A percentile compares a stretch with the other conserved stretches of the same genome.
Conservation (phyloP, 2,113 vertebrate genomes). For the Melanotaenia duboulayi region DNA sequence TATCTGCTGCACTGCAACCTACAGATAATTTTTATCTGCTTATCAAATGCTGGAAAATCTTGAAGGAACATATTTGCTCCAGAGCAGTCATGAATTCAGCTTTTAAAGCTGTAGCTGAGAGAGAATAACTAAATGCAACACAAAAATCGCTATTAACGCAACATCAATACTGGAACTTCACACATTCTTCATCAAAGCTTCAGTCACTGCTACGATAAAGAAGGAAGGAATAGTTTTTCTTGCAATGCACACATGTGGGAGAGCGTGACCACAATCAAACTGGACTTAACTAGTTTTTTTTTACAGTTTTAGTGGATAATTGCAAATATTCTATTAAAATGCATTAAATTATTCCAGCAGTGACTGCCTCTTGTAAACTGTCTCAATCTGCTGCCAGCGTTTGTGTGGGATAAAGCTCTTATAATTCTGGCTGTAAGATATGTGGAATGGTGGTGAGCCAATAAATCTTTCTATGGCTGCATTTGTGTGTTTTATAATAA, state of each 20-base stretch:
- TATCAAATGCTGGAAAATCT: neutral
- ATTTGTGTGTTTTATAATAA: neutral
- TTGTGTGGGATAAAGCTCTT: slow-evolving; percentile 25
- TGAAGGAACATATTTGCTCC: neutral
- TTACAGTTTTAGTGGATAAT: slow-evolving; percentile 13
- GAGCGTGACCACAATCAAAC: slow-evolving; percentile 27
- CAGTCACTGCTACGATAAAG: slow-evolving; percentile 4
- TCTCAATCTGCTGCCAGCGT: slow-evolving; percentile 34
- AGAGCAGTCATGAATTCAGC: neutral
- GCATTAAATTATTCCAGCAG: slow-evolving; percentile 24
- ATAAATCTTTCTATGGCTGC: no score
- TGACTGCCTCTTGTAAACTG: slow-evolving; percentile 22
- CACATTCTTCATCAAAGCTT: neutral
- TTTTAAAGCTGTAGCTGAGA: neutral
- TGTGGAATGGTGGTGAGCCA: slow-evolving; percentile 5
- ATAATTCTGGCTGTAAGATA: neutral
- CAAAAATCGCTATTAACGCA: neutral
- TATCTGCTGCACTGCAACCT: neutral
- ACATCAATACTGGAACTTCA: neutral
- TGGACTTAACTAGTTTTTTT: slow-evolving; percentile 6
- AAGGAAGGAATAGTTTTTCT: neutral
- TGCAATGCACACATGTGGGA: neutral
- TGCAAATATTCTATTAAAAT: slow-evolving; percentile 12
- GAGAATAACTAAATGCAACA: neutral
- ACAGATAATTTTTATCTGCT: neutral